Base-by-base conservation (phyloP, 2,888 invertebrate genomes). In the Capitulum mitella region DNA sequence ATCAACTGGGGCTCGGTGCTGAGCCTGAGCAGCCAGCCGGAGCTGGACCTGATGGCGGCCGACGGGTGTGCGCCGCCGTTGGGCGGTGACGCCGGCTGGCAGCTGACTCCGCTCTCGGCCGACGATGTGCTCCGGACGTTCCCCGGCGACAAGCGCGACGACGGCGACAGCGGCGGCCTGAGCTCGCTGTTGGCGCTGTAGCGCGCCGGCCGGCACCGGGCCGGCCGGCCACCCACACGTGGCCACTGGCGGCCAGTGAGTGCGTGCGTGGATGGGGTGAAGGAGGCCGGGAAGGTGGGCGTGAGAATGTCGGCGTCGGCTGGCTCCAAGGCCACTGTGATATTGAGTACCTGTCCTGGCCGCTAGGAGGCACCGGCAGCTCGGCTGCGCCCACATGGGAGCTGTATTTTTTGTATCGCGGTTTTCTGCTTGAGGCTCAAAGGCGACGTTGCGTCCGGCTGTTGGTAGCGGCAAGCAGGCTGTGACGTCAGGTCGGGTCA, bases 1-100 rank as follows among this genome's bases (percentile, higher is more conserved):
- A 94, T 95, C 86, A 94, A 94, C 87, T 95, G 95, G 95, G 93
- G 94, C 85, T 94, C 94, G 78, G 94, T 95, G 84, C 89, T 95
- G 82, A 93, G 93, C 85, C 89, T 95, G 78, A 92, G 93, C 83
- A 93, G 93, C 82, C 93, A 94, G 85, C 93, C 93, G 81, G 93
- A 93, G 85, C 88, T 94, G 80, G 94, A 94, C 46, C 77, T 64
- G 61, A 43, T 40, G 58, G n/a, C 40, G 19, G 61, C 51, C 64
- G 54, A 43, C 54, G 58, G 58, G 1, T n/a, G 58, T 29, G n/a
- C 58, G n/a, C 10, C 40, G 26, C 26, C 70, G 37, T 40, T 70
- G 37, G 40, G 37, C 70, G 40, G 40, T 40, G 37, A 70, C 1
- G 8, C 37, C 14, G 22, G 37, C 26, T 70, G 70, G 70, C 70